phyloP scores from a whole-genome alignment of 2,888 invertebrate species.

The Exocentrus adspersus region DNA sequence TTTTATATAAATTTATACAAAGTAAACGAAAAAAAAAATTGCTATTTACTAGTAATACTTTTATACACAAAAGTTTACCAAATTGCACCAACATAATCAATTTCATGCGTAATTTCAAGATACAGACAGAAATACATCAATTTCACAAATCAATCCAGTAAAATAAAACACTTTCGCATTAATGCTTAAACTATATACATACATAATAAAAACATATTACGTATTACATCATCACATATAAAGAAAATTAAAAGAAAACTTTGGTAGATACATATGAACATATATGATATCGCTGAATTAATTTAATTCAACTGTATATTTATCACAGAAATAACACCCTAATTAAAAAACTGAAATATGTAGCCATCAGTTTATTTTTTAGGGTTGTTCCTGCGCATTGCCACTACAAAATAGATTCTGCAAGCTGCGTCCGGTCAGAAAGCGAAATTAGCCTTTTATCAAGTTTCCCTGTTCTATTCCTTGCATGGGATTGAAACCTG shows the following conservation, averaged over 20 bases:
- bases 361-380: constrained; percentile 4
- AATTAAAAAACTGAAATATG: constrained; percentile 10
- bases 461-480: neutral
- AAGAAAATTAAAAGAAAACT: constrained; percentile 38
- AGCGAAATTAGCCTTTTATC: neutral
- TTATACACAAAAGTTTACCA: constrained; percentile 37
- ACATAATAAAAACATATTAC: constrained; percentile 29
- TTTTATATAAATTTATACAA: constrained; percentile 31
- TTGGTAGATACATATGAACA: constrained; percentile 41
- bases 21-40: constrained; percentile 35
- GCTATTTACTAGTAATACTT: constrained; percentile 43
- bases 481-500: neutral
- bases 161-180: constrained; percentile 19
- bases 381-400: neutral
- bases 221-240: constrained; percentile 38
- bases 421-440: neutral
- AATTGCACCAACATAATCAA: constrained; percentile 36
- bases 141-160: constrained; percentile 7
- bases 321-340: constrained; percentile 16
- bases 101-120: neutral
- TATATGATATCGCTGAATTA: constrained; percentile 30
- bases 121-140: constrained; percentile 18
- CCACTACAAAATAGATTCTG: constrained; percentile 9
- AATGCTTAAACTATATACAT: constrained; percentile 25
- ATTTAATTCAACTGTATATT: constrained; percentile 26